A percentile compares a stretch with the other conserved stretches of the same genome.
Conservation (phyloP, 2,888 invertebrate species). For the Adineta ricciae region DNA sequence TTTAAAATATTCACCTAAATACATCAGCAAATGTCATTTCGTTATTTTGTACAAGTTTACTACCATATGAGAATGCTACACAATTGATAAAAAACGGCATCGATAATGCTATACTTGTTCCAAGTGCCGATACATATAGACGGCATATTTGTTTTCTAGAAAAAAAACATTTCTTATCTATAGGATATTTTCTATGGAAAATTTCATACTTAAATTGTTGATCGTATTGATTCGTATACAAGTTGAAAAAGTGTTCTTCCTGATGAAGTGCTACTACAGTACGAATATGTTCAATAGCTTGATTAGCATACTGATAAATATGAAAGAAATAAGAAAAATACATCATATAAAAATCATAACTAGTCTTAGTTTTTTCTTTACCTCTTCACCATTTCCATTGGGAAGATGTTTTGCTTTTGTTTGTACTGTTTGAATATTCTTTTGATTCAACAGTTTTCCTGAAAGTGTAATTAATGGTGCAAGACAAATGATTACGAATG, state of each 20-base stretch:
- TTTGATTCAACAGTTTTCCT: neutral
- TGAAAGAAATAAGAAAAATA: neutral
- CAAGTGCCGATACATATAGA: neutral
- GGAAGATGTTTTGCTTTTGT: neutral
- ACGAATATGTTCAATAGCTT: neutral
- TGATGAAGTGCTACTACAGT: neutral
- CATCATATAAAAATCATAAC: neutral
- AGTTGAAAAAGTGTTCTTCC: neutral
- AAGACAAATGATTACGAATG: slow-evolving; percentile 47
- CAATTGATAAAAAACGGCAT: neutral
- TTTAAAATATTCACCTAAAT: neutral
- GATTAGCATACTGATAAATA: neutral
- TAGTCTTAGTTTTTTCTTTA: no score
- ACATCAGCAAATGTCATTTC: neutral
- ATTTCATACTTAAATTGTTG: neutral
- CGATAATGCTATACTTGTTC: neutral
- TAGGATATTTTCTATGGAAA: neutral
- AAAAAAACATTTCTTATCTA: neutral
- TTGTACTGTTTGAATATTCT: neutral
- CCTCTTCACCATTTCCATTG: neutral
- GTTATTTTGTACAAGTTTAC: neutral
- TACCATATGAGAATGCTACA: neutral
- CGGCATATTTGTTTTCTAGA: neutral
- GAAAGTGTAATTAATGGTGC: slow-evolving; percentile 47
- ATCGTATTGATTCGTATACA: neutral